Percentiles rank a stretch among this genome's conserved stretches.
These are phyloP conservation scores for Minunthozetes semirufus DNA, from an alignment of 2,888 invertebrate genomes.

Conservation along the genomic window DNA sequence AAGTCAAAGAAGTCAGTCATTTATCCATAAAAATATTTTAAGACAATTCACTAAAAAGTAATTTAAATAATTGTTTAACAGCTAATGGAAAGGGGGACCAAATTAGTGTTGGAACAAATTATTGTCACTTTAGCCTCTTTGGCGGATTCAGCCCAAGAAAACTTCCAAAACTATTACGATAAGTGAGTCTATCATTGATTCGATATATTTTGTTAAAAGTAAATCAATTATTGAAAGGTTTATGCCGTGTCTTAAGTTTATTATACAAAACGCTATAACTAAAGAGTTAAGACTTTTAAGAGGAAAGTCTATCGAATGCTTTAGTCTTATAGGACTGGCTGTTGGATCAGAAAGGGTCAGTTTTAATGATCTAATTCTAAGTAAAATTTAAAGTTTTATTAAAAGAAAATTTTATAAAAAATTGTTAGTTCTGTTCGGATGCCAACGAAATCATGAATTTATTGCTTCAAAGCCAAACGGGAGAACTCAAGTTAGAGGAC, in stretches of 20 bases:
- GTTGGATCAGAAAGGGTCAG: conserved; percentile 52
- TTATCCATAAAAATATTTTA: no score
- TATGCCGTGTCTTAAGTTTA: conserved; percentile 91
- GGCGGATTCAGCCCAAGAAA: conserved; percentile 94
- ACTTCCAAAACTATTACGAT: conserved; percentile 90
- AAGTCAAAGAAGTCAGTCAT: conserved; percentile 71
- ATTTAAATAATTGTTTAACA: conserved; percentile 45
- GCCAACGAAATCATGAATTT: conserved; percentile 94
- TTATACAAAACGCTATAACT: conserved; percentile 84
- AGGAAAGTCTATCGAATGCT: conserved; percentile 98
- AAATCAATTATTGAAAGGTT: conserved; percentile 52
- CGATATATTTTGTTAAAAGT: conserved; percentile 27
- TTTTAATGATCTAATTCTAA: neutral
- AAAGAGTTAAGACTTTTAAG: conserved; percentile 73
- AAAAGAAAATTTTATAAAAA: no score
- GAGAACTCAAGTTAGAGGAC: conserved; percentile 69
- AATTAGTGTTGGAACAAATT: conserved; percentile 92
- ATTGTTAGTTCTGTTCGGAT: conserved; percentile 54
- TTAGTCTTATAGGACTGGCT: conserved; percentile 82
- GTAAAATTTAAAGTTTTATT: no score
- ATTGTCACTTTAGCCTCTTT: conserved; percentile 98
- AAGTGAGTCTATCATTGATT: conserved; percentile 39
- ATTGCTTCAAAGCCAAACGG: conserved; percentile 79
- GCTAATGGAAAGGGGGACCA: conserved; percentile 85
- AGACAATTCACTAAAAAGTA: no score